A percentile compares a stretch with the other conserved stretches of the same genome.
Evolutionary conservation across 2,888 invertebrate genomes (phyloP).

Genomic region (Epistrophe eligans): DNA sequence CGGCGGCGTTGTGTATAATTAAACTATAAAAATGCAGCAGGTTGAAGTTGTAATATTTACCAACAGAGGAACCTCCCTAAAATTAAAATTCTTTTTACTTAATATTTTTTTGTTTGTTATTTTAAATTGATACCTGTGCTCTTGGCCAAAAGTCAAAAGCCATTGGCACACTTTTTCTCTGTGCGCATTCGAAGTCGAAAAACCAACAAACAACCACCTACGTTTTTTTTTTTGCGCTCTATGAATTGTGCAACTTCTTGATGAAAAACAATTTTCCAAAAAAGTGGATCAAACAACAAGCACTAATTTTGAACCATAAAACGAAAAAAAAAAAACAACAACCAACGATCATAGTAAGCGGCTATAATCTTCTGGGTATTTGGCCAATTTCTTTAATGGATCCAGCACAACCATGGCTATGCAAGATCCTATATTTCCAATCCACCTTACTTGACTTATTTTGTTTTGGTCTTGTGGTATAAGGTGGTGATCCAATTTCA

Average conservation of each 20-base stretch:
- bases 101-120: background rate
- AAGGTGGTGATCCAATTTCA: slow-evolving; percentile 59
- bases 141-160: slow-evolving; percentile 58
- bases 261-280: slow-evolving; percentile 50
- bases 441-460: slow-evolving; percentile 27
- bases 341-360: background rate
- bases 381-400: slow-evolving; percentile 54
- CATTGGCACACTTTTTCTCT: slow-evolving; percentile 60
- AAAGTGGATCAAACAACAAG: slow-evolving; percentile 66
- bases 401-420: background rate
- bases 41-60: background rate
- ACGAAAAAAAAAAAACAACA: background rate
- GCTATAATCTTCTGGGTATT: slow-evolving; percentile 53
- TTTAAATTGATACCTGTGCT: slow-evolving; percentile 46
- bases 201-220: slow-evolving; percentile 38
- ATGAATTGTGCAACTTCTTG: slow-evolving; percentile 59
- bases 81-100: background rate
- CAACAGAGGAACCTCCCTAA: background rate
- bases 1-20: background rate
- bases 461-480: background rate
- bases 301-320: slow-evolving; percentile 60
- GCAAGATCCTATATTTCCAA: slow-evolving; percentile 23
- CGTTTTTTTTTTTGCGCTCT: background rate
- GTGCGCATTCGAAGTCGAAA: background rate
- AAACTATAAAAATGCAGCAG: background rate